phyloP scores from a whole-genome alignment of 1,140 invertebrate genomes.

The Aplysia californica region DNA sequence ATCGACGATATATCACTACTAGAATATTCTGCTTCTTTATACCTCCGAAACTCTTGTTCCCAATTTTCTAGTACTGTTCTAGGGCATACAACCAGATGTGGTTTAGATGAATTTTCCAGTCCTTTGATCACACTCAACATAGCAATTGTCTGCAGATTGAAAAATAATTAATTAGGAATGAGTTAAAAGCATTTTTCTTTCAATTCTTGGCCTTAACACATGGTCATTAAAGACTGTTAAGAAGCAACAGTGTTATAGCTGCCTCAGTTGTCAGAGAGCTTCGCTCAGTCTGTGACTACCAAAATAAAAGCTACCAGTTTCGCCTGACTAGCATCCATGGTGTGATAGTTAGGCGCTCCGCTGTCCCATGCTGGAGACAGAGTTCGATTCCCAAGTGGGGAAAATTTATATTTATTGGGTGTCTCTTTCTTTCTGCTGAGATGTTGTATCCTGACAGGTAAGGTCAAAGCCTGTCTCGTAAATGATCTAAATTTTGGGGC shows the following conservation, averaged over 20 bases:
- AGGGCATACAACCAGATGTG: constrained; percentile 64
- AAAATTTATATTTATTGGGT: too few relatives aligned
- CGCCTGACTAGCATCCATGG: neutral
- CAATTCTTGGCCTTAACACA: neutral
- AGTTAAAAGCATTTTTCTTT: neutral
- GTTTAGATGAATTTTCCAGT: constrained; percentile 25
- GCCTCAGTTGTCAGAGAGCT: neutral
- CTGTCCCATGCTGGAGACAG: too few relatives aligned
- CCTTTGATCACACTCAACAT: constrained; percentile 55
- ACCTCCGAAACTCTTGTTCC: constrained; percentile 66
- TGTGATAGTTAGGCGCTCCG: too few relatives aligned
- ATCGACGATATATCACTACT: too few relatives aligned
- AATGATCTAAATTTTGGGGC: too few relatives aligned
- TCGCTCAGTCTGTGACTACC: neutral
- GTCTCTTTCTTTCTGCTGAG: too few relatives aligned
- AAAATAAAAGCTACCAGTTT: neutral
- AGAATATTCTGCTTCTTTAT: too few relatives aligned
- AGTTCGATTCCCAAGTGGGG: too few relatives aligned
- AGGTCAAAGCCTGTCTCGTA: too few relatives aligned
- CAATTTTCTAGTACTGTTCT: constrained; percentile 67
- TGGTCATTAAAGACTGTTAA: neutral
- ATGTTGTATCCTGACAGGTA: too few relatives aligned
- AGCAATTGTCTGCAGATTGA: constrained; percentile 59
- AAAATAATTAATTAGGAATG: neutral
- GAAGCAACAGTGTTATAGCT: neutral